Percentiles rank a stretch among this genome's conserved stretches.
Evolutionary conservation across 2,888 invertebrate species (phyloP).

Genomic region (Laothoe populi): DNA sequence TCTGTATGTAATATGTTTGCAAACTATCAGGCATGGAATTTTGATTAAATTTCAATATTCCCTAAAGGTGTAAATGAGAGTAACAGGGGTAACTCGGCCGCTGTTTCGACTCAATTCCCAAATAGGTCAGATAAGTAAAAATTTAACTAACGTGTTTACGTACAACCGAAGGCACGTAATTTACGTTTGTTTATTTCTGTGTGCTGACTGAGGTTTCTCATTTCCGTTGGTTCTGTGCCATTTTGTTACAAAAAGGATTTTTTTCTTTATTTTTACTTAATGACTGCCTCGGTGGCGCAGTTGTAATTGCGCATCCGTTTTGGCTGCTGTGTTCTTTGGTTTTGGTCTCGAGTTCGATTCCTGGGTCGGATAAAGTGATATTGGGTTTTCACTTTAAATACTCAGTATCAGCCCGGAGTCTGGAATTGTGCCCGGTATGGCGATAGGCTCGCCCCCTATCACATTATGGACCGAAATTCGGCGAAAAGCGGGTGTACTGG

Average conservation of each 20-base stretch:
- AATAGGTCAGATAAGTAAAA: conserved; percentile 20
- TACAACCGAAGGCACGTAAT: not conserved
- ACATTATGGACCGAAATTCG: no score
- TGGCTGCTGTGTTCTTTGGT: no score
- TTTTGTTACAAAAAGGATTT: conserved; percentile 21
- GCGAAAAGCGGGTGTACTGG: no score
- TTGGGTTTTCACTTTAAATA: no score
- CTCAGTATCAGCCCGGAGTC: no score
- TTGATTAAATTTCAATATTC: conserved; percentile 24
- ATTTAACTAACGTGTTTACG: conserved; percentile 14
- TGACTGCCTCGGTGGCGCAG: no score
- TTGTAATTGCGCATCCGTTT: no score
- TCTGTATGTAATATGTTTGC: no score
- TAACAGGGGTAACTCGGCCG: not conserved
- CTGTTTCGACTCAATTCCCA: conserved; percentile 1
- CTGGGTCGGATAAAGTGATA: no score
- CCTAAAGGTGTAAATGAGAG: conserved; percentile 15
- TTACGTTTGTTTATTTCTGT: conserved; percentile 14
- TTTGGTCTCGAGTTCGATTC: no score
- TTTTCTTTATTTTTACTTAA: not conserved
- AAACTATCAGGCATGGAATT: conserved; percentile 1
- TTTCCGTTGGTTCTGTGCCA: conserved; percentile 18
- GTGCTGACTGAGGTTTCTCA: conserved; percentile 11
- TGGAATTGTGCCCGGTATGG: no score
- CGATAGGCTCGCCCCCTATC: no score